Percentiles rank a stretch among this genome's conserved stretches.
Evolutionary conservation across 1,140 invertebrate genomes (phyloP).

Genomic region (Caenorhabditis tropicalis): DNA sequence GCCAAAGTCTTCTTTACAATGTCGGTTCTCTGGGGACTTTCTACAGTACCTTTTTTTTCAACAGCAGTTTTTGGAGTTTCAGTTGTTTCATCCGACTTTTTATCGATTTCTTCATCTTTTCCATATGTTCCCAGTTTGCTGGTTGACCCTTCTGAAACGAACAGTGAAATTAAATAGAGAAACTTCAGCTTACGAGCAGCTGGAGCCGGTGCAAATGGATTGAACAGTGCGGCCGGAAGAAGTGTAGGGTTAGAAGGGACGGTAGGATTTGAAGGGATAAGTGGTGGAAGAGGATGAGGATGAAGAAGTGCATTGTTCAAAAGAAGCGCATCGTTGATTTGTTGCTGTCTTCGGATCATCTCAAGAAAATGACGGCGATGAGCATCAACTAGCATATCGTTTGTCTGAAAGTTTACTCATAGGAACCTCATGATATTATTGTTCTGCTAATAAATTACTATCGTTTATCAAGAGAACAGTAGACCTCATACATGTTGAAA

Average conservation of each 20-base stretch:
- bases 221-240: not conserved
- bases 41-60: slow-evolving; percentile 20
- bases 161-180: not conserved
- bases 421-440: no score
- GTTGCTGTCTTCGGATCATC: slow-evolving; percentile 1
- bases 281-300: not conserved
- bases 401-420: slow-evolving; percentile 22
- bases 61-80: not conserved
- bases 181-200: not conserved
- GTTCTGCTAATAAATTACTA: no score
- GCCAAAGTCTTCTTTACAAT: not conserved
- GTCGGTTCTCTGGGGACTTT: not conserved
- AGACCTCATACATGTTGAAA: no score
- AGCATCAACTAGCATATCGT: not conserved
- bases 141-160: not conserved
- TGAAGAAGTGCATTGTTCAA: slow-evolving; percentile 7
- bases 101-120: not conserved
- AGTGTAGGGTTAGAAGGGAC: no score
- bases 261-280: slow-evolving; percentile 3
- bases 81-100: not conserved
- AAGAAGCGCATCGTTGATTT: slow-evolving; percentile 23
- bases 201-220: not conserved
- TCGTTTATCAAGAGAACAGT: no score
- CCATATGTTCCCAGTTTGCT: slow-evolving; percentile 15
- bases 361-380: slow-evolving; percentile 10